phyloP scores from a whole-genome alignment of 2,797 vertebrate genomes.

The Fratercula arctica region DNA sequence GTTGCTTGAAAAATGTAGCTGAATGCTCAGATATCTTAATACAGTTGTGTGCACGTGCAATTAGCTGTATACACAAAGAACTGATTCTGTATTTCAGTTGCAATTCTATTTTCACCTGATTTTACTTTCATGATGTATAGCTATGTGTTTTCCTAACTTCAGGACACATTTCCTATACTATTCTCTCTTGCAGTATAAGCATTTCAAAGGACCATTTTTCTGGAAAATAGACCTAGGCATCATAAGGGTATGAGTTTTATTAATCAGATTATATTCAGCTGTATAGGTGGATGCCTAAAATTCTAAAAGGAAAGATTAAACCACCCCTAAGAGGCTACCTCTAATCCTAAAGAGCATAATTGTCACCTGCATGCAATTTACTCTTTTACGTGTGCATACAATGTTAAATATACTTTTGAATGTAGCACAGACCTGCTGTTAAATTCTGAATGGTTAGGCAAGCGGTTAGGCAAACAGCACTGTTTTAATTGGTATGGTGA shows the following conservation, averaged over 20 bases:
- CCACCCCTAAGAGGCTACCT: neutral
- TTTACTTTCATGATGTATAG: neutral
- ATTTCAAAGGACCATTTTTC: neutral
- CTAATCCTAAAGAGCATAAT: neutral
- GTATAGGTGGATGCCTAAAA: neutral
- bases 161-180: neutral
- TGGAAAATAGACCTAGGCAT: neutral
- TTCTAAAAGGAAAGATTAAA: neutral
- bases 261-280: neutral
- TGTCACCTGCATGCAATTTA: neutral
- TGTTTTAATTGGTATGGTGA: neutral
- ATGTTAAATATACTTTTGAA: neutral
- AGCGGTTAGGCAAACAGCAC: neutral
- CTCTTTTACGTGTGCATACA: neutral
- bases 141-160: neutral
- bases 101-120: neutral
- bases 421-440: neutral
- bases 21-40: neutral
- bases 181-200: neutral
- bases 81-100: neutral
- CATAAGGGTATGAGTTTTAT: neutral
- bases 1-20: neutral
- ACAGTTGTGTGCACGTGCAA: neutral
- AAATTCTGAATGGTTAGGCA: neutral
- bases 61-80: rapidly evolving